phyloP scores from a whole-genome alignment of 2,113 vertebrate species.

The Agapornis roseicollis region DNA sequence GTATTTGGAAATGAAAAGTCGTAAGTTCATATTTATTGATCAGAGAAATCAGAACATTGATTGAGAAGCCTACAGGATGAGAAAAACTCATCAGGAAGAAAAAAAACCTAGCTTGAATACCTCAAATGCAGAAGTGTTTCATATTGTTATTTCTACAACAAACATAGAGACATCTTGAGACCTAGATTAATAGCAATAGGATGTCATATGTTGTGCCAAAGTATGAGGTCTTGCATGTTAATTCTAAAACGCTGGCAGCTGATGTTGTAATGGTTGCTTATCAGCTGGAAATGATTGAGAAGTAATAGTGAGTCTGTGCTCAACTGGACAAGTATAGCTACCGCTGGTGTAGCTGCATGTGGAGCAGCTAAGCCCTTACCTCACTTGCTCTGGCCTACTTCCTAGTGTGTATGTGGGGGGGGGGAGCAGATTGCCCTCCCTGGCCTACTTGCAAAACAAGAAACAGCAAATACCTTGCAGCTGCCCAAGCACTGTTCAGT shows the following conservation, averaged over 20 bases:
- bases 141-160: not conserved
- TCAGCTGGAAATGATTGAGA: not conserved
- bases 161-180: not conserved
- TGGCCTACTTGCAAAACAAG: not conserved
- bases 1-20: not conserved
- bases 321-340: not conserved
- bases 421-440: not conserved
- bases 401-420: fast-evolving
- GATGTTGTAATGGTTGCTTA: not conserved
- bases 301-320: not conserved
- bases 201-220: not conserved
- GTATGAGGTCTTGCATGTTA: not conserved
- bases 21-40: not conserved
- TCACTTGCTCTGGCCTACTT: not conserved
- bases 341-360: too few species aligned
- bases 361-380: not conserved
- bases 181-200: not conserved
- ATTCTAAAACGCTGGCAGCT: not conserved
- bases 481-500: not conserved
- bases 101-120: fast-evolving
- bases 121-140: not conserved
- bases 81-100: not conserved
- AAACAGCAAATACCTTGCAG: too few species aligned
- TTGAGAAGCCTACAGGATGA: not conserved
- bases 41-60: not conserved